Evolutionary conservation across 2,888 invertebrate genomes (phyloP).

Genomic region (Bugulina stolonifera): DNA sequence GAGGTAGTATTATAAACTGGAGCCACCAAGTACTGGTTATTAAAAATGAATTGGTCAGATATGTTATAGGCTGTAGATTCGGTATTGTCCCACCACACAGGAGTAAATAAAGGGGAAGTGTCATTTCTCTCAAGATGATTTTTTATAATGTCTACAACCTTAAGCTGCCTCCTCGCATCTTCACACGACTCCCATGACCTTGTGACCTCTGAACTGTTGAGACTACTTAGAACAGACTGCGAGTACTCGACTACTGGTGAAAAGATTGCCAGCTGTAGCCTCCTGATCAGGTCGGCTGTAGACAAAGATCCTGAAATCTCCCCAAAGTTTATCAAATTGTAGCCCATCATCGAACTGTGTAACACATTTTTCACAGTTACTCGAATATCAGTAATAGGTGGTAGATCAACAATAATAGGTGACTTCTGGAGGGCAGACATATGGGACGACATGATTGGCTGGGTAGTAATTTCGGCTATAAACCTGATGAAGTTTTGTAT

Average conservation of each 20-base stretch:
- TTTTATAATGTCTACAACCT: slow-evolving; percentile 68
- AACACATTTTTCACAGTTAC: neutral
- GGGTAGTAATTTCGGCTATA: neutral
- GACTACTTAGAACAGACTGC: neutral
- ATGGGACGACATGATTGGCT: neutral
- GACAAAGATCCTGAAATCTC: neutral
- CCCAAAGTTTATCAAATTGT: slow-evolving; percentile 7
- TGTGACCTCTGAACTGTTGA: neutral
- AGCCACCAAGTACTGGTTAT: slow-evolving; percentile 39
- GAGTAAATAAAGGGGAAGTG: slow-evolving; percentile 48
- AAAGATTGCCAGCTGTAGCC: neutral
- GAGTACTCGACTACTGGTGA: neutral
- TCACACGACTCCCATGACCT: neutral
- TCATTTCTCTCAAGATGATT: slow-evolving; percentile 58
- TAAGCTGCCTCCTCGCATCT: slow-evolving; percentile 29
- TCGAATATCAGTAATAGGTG: neutral
- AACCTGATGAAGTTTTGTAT: neutral
- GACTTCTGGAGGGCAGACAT: neutral
- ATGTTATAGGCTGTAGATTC: slow-evolving; percentile 31
- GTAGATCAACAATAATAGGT: neutral
- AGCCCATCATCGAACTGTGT: neutral
- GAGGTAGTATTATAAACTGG: slow-evolving; percentile 39
- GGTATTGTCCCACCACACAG: slow-evolving; percentile 38
- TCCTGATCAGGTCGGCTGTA: neutral
- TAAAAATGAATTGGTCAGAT: slow-evolving; percentile 40